Base-by-base conservation (phyloP, 2,113 vertebrate species). In the Forbesichthys agassizii region DNA sequence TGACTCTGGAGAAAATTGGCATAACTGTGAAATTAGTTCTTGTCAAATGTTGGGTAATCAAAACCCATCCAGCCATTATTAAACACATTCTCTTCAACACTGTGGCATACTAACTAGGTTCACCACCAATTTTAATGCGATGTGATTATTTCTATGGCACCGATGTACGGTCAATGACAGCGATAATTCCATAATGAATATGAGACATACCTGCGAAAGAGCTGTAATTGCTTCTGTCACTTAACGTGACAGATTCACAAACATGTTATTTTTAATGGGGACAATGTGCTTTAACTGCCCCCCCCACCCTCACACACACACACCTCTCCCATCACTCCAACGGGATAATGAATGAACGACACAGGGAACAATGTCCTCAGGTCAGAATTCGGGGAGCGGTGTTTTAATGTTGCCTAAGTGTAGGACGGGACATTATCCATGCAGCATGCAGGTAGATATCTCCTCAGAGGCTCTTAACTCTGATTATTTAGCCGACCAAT, bases 401-500 rank as follows among this genome's bases (percentile, higher is more conserved):
- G 71, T 76, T 81, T 88, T 86, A 88, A 74, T 16, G 47, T 60
- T 48, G 54, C 71, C 55, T 67, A 62, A 77, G 61, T 66, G 68
- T 51, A 33, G 52, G 46, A 68, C 16, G 69, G 59, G 77, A 86
- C 75, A 87, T 75, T 84, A 83, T 73, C 71, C 12, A 55, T 16
- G n/a, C 53, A 56, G 54, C 16, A 9, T 61, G 59, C 74, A 82
- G 67, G 73, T 79, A 70, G 42, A 66, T 55, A 74, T 74, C 75
- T 74, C 75, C 72, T 75, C 62, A 4, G 91, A 92, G 87, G 91
- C 90, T 91, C 93, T 94, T 95, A 94, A 94, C 93, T 86, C 92
- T 93, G 92, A 93, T 93, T 89, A 90, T 87, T 83, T 93, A 82
- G 91, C 92, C 91, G 83, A 82, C 89, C 90, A 93, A 95, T 95